These are phyloP conservation scores for Steinernema carpocapsae DNA, from an alignment of 2,888 invertebrate species.

Conservation along the genomic window DNA sequence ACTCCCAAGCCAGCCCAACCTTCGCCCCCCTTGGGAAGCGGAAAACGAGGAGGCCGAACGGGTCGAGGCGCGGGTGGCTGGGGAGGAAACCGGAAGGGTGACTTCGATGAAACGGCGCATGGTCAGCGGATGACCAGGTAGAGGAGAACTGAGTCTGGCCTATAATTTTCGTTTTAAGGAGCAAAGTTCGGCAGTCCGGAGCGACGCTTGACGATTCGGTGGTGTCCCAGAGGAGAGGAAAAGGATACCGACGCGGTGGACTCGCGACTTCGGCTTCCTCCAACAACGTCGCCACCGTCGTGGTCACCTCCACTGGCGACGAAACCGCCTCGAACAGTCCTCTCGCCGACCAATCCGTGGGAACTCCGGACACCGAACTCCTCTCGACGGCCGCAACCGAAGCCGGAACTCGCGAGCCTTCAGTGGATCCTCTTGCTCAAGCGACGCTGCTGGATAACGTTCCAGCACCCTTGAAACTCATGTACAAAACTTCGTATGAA, in stretches of 20 bases:
- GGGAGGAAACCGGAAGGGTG: neutral
- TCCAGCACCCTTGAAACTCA: constrained; percentile 14
- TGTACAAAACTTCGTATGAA: constrained; percentile 14
- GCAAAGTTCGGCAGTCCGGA: constrained; percentile 29
- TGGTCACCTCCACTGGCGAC: neutral
- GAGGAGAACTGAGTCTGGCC: neutral
- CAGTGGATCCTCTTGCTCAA: neutral
- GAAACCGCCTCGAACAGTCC: constrained; percentile 19
- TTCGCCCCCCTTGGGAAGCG: neutral
- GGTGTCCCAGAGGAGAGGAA: constrained; percentile 3
- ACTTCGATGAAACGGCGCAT: constrained; percentile 2
- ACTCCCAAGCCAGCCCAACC: constrained; percentile 19
- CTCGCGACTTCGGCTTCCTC: constrained; percentile 1
- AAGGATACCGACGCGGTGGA: constrained; percentile 5
- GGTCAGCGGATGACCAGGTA: constrained; percentile 28
- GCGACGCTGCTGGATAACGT: neutral
- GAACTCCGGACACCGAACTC: constrained; percentile 18
- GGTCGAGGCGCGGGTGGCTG: constrained; percentile 17
- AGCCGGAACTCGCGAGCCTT: neutral
- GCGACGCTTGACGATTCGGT: constrained; percentile 13
- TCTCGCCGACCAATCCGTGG: neutral
- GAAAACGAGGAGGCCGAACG: constrained; percentile 9
- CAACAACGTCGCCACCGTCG: neutral
- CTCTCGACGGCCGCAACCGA: neutral
- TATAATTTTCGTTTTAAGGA: neutral